Conservation (phyloP, 2,797 vertebrate species). For the Avahi laniger region DNA sequence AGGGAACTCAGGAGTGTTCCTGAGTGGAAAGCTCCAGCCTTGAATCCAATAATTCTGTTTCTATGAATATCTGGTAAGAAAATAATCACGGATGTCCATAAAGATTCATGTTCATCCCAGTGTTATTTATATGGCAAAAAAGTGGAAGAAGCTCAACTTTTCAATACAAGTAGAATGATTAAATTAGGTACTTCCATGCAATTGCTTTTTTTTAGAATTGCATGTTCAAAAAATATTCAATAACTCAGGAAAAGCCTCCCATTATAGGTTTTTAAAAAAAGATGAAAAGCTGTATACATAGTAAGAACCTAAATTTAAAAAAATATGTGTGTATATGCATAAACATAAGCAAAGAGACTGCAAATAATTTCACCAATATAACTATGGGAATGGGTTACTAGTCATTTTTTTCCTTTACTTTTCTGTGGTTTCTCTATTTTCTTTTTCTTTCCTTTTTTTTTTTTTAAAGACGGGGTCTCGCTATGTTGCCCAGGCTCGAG, state of each 20-base stretch:
- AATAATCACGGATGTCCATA: not conserved
- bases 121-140: constrained; percentile 37
- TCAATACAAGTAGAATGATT: constrained; percentile 32
- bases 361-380: not conserved
- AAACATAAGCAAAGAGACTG: not conserved
- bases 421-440: not conserved
- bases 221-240: constrained; percentile 50
- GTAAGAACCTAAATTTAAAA: constrained; percentile 39
- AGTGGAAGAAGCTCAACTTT: constrained; percentile 41
- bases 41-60: not conserved
- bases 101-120: constrained; percentile 13
- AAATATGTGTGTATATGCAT: not conserved
- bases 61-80: constrained; percentile 37
- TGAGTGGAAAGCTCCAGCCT: not conserved
- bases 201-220: constrained; percentile 49
- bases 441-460: not conserved
- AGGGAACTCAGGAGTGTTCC: not conserved
- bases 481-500: not conserved
- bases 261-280: not conserved
- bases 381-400: not conserved
- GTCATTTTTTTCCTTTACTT: not conserved
- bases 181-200: not conserved
- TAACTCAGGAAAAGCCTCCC: constrained; percentile 42
- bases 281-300: constrained; percentile 21
- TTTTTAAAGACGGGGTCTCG: not conserved